Base-by-base conservation (phyloP, 1,140 invertebrate species). In the Linepithema humile region DNA sequence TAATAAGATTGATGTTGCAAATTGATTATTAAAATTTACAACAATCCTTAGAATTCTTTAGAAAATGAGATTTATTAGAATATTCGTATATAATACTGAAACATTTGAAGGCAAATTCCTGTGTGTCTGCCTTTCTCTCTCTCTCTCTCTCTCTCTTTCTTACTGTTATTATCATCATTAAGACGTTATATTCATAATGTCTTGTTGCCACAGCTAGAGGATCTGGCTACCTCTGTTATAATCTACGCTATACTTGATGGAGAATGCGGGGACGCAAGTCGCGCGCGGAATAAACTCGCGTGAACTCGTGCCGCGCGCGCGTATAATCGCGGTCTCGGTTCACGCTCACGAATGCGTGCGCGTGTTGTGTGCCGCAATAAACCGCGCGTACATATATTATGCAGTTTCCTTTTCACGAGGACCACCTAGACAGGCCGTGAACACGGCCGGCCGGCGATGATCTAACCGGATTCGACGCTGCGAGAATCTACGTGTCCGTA, bases 341-440 rank as follows among this genome's bases (percentile, higher is more conserved):
- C 10, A 35, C 60, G 60, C 60, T 17, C n/a, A 17, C 48, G 29
- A 35, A 40, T 38, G n/a, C 50, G 57, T 50, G 53, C 53, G 35
- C 45, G 82, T 70, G 64, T 69, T 62, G 83, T 45, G 77, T 57
- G 70, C 62, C 62, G 82, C 73, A 89, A 89, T 90, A 90, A 90
- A 90, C 88, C 87, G 72, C 80, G 83, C 82, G 78, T 74, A 70
- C 82, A 78, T 78, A 78, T 72, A 72, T 86, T 88, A 89, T 87
- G 85, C 88, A 88, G 88, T 85, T 88, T 86, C 86, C 88, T 88
- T 89, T 89, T 88, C 85, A 87, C 83, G 83, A 85, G 83, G 85
- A 87, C 83, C 85, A 87, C 85, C 85, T 87, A 85, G 85, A 82
- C 85, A 38, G 83, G n/a, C 57, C 67, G 78, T 73, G 65, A 77